A percentile compares a stretch with the other conserved stretches of the same genome.
These are phyloP conservation scores for Cheilosia grossa DNA, from an alignment of 2,888 invertebrate species.

Conservation along the genomic window DNA sequence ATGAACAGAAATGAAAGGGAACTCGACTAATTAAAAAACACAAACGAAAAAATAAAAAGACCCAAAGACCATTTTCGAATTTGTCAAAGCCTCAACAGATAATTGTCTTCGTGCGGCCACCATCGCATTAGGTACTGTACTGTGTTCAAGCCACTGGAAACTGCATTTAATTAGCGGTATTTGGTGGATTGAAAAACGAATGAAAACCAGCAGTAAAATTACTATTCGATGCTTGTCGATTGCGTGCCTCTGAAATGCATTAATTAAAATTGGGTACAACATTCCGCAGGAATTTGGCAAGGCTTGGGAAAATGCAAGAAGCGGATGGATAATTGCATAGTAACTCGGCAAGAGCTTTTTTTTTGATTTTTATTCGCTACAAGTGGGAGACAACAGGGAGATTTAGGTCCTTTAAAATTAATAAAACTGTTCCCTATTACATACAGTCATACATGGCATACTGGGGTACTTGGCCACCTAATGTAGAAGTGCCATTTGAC, in stretches of 20 bases:
- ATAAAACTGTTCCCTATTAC: too few species aligned
- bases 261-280: slow-evolving; percentile 35
- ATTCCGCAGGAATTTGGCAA: slow-evolving; percentile 30
- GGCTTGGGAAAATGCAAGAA: slow-evolving; percentile 1
- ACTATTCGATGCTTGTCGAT: slow-evolving; percentile 36
- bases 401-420: neutral
- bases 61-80: slow-evolving; percentile 19
- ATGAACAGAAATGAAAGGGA: slow-evolving; percentile 51
- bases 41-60: neutral
- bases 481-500: too few species aligned
- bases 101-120: slow-evolving; percentile 35
- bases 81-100: slow-evolving; percentile 42
- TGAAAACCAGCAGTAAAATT: slow-evolving; percentile 10
- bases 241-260: slow-evolving; percentile 29
- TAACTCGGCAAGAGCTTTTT: neutral
- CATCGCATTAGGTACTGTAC: neutral
- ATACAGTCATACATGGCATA: too few species aligned
- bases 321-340: neutral
- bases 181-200: slow-evolving; percentile 22
- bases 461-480: too few species aligned
- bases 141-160: slow-evolving; percentile 30
- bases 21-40: slow-evolving; percentile 20
- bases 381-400: neutral
- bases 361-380: too few species aligned
- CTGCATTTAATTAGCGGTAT: slow-evolving; percentile 58